Evolutionary conservation across 2,113 vertebrate genomes (phyloP).

Genomic region (Hemiprocne comata): DNA sequence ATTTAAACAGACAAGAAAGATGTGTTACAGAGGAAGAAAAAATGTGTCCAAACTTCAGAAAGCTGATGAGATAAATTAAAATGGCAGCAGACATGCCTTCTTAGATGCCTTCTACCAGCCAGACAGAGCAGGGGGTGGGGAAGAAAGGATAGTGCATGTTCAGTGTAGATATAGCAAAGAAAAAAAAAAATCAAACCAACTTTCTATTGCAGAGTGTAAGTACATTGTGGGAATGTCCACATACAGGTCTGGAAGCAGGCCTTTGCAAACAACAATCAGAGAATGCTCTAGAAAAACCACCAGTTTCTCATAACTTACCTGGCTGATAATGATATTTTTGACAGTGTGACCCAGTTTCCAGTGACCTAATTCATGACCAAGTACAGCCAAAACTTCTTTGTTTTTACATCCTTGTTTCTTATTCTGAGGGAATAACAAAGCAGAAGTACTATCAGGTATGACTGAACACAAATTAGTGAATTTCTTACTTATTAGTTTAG

Average conservation of each 20-base stretch:
- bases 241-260: background rate
- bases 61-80: background rate
- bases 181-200: background rate
- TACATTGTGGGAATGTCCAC: background rate
- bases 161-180: background rate
- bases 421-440: slow-evolving; percentile 74
- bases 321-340: slow-evolving; percentile 97
- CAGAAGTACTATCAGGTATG: background rate
- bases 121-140: background rate
- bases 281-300: background rate
- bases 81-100: background rate
- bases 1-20: background rate
- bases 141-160: background rate
- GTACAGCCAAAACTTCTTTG: slow-evolving; percentile 92
- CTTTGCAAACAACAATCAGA: background rate
- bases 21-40: background rate
- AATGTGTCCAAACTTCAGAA: background rate
- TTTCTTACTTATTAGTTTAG: background rate
- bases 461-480: background rate
- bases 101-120: background rate
- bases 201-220: background rate
- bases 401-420: slow-evolving; percentile 99
- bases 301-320: slow-evolving; percentile 78
- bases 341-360: slow-evolving; percentile 98
- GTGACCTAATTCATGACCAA: slow-evolving; percentile 96